Evolutionary conservation across 2,888 invertebrate genomes (phyloP), one percentile per base, ranked within the genome.

Genomic region (Drosophila testacea): DNA sequence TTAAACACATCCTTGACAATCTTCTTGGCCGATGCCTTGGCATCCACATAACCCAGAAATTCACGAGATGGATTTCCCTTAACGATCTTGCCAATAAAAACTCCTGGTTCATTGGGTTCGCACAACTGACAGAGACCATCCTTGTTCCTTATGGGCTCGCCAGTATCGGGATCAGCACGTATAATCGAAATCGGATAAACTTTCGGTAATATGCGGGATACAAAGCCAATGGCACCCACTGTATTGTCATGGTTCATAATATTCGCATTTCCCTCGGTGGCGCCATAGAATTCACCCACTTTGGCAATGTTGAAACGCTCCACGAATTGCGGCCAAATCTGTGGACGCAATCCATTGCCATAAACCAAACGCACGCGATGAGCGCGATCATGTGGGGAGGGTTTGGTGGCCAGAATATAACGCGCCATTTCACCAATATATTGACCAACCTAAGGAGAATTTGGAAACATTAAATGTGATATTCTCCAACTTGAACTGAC

Each of bases 231-330:
- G 0, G 98, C 96, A 5, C 99, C 99, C 0, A 97, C 95, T 0
- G 95, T 97, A 87, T 98, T 98, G 91, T 98, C 97, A 41, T 96
- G 95, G 91, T 99, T 99, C 4, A 97, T 98, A 70, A 99, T 97
- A 91, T 98, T 99, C 28, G 98, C 98, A 91, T 99, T 99, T 79
- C 98, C 98, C 93, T 99, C 99, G 0, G 98, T 99, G 3, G 98
- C 98, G 0, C 98, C 99, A 90, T 99, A 99, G 93, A 99, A 97
- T 93, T 99, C 99, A 5, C 96, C 95, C 42, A 99, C 96, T 78
- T 94, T 93, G 57, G 95, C 93, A 59, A 99, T 96, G 64, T 96
- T 95, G 90, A 98, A 98, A 60, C 98, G 94, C 28, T 95, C 94
- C 13, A 97, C 94, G 91, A 99, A 98, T 80, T 97, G 96, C 3